These are phyloP conservation scores for Hylaeus volcanicus DNA, from an alignment of 1,140 invertebrate genomes.

Conservation along the genomic window DNA sequence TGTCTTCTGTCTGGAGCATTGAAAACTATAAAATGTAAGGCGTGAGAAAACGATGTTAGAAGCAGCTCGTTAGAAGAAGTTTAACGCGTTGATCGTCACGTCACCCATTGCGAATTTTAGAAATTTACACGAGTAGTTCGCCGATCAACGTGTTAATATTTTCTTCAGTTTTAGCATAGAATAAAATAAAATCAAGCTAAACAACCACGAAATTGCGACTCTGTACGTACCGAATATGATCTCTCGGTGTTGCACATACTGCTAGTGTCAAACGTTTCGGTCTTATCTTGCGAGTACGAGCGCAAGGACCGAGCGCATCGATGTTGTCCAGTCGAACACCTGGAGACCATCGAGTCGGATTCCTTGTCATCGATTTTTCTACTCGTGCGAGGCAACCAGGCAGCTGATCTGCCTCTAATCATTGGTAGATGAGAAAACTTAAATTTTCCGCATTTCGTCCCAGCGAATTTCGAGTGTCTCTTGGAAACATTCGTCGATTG, in stretches of 20 bases:
- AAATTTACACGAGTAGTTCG: too few relatives aligned
- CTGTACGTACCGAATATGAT: not conserved
- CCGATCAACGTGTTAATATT: too few relatives aligned
- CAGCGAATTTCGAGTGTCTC: not conserved
- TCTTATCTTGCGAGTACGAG: not conserved
- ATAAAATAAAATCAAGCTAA: not conserved
- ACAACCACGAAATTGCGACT: not conserved
- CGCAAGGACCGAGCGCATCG: too few relatives aligned
- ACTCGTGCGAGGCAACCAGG: not conserved
- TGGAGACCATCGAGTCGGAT: not conserved
- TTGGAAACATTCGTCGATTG: not conserved
- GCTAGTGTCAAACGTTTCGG: not conserved
- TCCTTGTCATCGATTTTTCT: not conserved
- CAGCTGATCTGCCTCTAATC: too few relatives aligned
- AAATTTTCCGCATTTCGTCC: not conserved
- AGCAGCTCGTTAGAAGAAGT: not conserved
- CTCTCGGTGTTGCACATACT: not conserved
- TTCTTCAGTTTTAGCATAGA: too few relatives aligned
- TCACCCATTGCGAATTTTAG: too few relatives aligned
- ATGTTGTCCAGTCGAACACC: not conserved
- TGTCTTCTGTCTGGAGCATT: conserved; percentile 54
- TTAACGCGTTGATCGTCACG: too few relatives aligned
- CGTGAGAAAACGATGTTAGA: not conserved
- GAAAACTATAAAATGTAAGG: conserved; percentile 30
- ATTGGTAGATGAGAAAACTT: not conserved